Evolutionary conservation across 2,888 invertebrate species (phyloP), one percentile per base, ranked within the genome.

Genomic region (Heteromurus nitidus): DNA sequence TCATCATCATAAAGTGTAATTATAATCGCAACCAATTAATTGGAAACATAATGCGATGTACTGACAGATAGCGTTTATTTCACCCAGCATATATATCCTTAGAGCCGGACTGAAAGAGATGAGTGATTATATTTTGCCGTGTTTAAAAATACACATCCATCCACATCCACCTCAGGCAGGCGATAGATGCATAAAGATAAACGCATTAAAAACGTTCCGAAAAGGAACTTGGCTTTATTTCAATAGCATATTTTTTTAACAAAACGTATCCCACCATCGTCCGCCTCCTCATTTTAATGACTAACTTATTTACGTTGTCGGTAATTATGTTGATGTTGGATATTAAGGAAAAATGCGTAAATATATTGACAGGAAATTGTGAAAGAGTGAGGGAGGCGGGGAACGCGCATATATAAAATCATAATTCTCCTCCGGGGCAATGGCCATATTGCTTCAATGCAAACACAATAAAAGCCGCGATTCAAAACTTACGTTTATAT

Each of bases 21-120:
- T 76, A 62, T 69, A 76, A 76, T 76, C 68, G 50, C 42, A 31
- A 42, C 68, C 60, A 76, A 76, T 76, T 76, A 76, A 76, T 69
- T 76, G 68, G 22, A 13, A 42, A 44, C 58, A 30, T 18, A 26
- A n/a, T 9, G 50, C 28, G 65, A 74, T 74, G 74, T 55, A 55
- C 74, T 26, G 74, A 74, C 50, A 64, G 64, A 74, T 65, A 74
- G 65, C 53, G 28, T 47, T n/a, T 11, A 9, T 36, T 13, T 36
- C 36, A 7, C 13, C n/a, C n/a, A n/a, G n/a, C n/a, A 11, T 36
- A 36, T 36, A 36, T 36, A 36, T 36, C 7, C 13, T 5, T 36
- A 36, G 36, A 36, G 36, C 7, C 36, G 5, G 36, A 36, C 36
- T 9, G 36, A 36, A 13, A 36, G 36, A 36, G 13, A 36, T 9